Conservation (phyloP, 2,888 invertebrate genomes). For the Halictus ligatus region DNA sequence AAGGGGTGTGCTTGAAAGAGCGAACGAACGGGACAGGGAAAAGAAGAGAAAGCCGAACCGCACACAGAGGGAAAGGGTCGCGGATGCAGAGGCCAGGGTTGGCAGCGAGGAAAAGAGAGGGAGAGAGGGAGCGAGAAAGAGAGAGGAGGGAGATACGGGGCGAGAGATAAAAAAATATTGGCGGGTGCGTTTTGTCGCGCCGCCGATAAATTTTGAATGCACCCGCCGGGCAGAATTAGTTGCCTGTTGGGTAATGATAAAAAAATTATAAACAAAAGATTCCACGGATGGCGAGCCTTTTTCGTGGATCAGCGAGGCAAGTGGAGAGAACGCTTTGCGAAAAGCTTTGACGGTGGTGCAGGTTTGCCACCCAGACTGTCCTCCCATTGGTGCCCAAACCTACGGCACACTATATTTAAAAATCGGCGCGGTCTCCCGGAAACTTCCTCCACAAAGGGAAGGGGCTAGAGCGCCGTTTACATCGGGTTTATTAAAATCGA, state of each 20-base stretch:
- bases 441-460: constrained; percentile 81
- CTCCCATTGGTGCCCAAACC: constrained; percentile 80
- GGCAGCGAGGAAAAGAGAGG: constrained; percentile 17
- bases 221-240: constrained; percentile 78
- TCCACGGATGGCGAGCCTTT: constrained; percentile 84
- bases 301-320: constrained; percentile 83
- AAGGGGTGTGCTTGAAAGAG: constrained; percentile 58
- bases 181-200: constrained; percentile 74
- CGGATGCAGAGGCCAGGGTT: neutral
- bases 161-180: constrained; percentile 67
- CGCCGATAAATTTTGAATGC: constrained; percentile 82
- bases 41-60: constrained; percentile 27
- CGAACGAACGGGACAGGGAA: constrained; percentile 51
- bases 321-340: constrained; percentile 77
- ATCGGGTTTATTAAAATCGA: constrained; percentile 83
- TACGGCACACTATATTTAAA: constrained; percentile 83
- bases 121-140: neutral
- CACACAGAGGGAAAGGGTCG: constrained; percentile 18
- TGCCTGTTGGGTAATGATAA: constrained; percentile 83
- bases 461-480: constrained; percentile 79
- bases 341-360: constrained; percentile 80
- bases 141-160: constrained; percentile 10
- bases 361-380: constrained; percentile 57
- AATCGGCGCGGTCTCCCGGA: constrained; percentile 83
- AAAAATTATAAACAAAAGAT: constrained; percentile 84